Conservation (phyloP, 2,888 invertebrate genomes). For the Drosophila neonasuta region DNA sequence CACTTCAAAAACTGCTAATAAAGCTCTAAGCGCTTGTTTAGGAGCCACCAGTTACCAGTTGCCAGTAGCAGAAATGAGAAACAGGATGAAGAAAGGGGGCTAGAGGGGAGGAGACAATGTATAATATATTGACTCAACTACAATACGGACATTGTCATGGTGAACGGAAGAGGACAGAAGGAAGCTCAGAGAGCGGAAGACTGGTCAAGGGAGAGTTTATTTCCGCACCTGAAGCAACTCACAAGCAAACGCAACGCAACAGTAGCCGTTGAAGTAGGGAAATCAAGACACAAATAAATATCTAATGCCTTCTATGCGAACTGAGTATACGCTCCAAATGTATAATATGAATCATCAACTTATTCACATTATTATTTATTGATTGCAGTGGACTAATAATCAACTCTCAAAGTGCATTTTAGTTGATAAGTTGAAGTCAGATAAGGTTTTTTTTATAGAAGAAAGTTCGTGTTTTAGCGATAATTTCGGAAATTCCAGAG, state of each 20-base stretch:
- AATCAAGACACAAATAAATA: constrained; percentile 31
- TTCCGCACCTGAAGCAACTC: constrained; percentile 72
- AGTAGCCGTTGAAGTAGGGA: constrained; percentile 28
- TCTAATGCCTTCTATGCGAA: constrained; percentile 4
- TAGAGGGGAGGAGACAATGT: constrained; percentile 55
- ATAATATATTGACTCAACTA: constrained; percentile 73
- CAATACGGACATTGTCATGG: constrained; percentile 75
- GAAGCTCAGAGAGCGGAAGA: constrained; percentile 55
- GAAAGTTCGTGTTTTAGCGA: no score
- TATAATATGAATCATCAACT: background rate
- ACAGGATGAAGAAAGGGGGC: constrained; percentile 23
- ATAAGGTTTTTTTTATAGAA: no score
- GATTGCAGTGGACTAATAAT: background rate
- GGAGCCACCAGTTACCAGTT: constrained; percentile 47
- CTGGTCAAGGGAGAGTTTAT: constrained; percentile 73
- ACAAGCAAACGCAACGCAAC: constrained; percentile 29
- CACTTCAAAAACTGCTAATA: constrained; percentile 72
- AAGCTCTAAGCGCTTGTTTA: constrained; percentile 74
- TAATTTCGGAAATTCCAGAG: no score
- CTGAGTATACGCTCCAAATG: constrained; percentile 18
- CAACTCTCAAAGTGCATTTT: no score
- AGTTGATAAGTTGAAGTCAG: no score
- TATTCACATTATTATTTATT: background rate
- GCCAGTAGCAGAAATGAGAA: constrained; percentile 21
- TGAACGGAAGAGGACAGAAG: constrained; percentile 58